Percentiles rank a stretch among this genome's conserved stretches.
Evolutionary conservation across 1,140 invertebrate species (phyloP).

Genomic region (Adoxophyes honmai): DNA sequence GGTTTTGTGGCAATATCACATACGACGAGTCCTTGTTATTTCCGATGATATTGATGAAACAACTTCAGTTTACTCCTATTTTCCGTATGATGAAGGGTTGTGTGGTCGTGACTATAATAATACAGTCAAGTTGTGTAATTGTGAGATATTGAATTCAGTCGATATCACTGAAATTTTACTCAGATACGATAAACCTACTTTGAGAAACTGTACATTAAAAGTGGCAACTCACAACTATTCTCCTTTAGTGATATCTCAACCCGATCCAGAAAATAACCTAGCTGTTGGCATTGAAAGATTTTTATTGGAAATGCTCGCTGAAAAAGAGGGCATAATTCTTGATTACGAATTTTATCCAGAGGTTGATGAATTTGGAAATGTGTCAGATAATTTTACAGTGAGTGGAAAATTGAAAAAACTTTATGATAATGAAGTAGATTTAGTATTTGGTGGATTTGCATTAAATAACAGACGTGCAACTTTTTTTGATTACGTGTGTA

Average conservation of each 20-base stretch:
- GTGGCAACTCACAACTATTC: slow-evolving; percentile 1
- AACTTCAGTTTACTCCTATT: slow-evolving; percentile 4
- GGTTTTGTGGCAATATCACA: not conserved
- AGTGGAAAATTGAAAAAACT: not conserved
- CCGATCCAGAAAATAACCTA: not conserved
- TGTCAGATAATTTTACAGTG: not conserved
- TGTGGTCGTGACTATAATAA: slow-evolving; percentile 6
- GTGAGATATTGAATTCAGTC: not conserved
- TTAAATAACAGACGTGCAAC: not conserved
- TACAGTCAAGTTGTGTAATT: slow-evolving; percentile 11
- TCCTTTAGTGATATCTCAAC: not conserved
- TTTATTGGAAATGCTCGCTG: not conserved
- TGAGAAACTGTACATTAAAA: not conserved
- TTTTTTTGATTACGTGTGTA: slow-evolving; percentile 11
- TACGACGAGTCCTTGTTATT: not conserved
- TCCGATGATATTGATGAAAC: not conserved
- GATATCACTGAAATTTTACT: not conserved
- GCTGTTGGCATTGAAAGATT: slow-evolving; percentile 3
- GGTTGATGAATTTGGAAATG: not conserved
- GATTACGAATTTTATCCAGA: slow-evolving; percentile 4
- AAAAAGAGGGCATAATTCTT: not conserved
- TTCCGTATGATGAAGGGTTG: not conserved
- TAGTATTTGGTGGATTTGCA: slow-evolving; percentile 7
- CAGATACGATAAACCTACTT: not conserved
- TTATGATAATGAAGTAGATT: slow-evolving; percentile 5